Evolutionary conservation across 2,113 vertebrate genomes (phyloP), one percentile per base, ranked within the genome.

Genomic region (Hemiscyllium ocellatum): DNA sequence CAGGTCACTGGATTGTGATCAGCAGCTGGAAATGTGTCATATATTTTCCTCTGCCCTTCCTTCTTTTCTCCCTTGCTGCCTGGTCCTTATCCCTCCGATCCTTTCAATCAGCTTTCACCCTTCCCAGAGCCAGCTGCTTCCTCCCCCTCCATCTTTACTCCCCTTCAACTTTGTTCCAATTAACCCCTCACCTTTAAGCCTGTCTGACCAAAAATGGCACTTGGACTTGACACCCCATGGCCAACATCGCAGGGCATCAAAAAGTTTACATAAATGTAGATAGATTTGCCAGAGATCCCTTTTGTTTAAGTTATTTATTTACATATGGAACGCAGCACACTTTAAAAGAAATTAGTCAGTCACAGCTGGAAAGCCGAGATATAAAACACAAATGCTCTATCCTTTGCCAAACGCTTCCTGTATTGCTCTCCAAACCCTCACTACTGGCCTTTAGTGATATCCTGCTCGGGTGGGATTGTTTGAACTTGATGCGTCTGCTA

Each of bases 401-500:
- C 42, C 76, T 95, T 95, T 96, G 4, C 94, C 86, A 89, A 80
- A 86, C 15, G 13, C 89, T 96, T 96, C 96, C 96, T 96, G 76
- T 90, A 95, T 96, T 95, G 96, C 96, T 96, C 37, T 29, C 87
- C 37, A 24, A 89, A 17, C 29, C 29, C 65, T 93, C 47, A 37
- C 29, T 94, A 86, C 87, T 37, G 80, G 96, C 97, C 95, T 96
- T 94, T 97, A 96, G 97, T 96, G 96, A 93, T 66, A 96, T 96
- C 95, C 87, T 96, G 96, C 96, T 96, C 69, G 89, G n/a, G 42
- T 56, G 95, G 96, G 47, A 33, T 96, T 96, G 96, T 96, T 72
- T 96, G 78, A 68, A 97, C 70, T 94, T 96, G 96, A 96, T 96
- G 96, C 83, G 96, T 97, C 97, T 97, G 97, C 96, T 97, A 96